phyloP scores from a whole-genome alignment of 2,113 vertebrate genomes.

The Callipepla californica region DNA sequence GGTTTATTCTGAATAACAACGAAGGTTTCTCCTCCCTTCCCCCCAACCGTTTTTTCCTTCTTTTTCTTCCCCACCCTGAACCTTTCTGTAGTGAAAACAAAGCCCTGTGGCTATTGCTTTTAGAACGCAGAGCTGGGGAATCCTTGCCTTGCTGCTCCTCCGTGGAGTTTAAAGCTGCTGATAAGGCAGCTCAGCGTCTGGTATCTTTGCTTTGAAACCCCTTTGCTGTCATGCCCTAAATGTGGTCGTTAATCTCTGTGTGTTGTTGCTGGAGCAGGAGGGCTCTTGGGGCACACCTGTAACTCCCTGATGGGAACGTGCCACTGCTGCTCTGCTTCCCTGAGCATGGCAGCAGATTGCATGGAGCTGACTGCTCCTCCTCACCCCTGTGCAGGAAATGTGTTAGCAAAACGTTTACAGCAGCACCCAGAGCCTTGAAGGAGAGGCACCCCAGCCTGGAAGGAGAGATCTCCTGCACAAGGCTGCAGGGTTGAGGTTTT shows the following conservation, averaged over 20 bases:
- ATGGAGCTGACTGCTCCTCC: neutral
- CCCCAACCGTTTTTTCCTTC: neutral
- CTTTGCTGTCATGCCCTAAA: neutral
- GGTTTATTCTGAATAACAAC: neutral
- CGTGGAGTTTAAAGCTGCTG: neutral
- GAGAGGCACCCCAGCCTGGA: too few relatives aligned
- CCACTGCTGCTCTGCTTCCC: neutral
- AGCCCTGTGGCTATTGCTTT: neutral
- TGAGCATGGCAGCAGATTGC: neutral
- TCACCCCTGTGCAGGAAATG: neutral
- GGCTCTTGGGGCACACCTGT: neutral
- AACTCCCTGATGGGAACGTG: neutral
- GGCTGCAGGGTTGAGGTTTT: neutral
- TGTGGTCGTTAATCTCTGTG: neutral
- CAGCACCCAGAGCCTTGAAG: neutral
- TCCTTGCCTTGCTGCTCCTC: neutral
- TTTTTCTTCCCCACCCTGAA: neutral
- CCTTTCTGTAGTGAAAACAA: neutral
- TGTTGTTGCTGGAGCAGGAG: neutral
- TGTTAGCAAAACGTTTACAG: neutral
- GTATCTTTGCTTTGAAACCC: neutral
- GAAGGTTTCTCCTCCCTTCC: too few relatives aligned
- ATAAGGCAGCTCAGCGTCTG: neutral
- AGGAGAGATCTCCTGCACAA: fast-evolving
- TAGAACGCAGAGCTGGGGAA: neutral